Conservation (phyloP, 2,888 invertebrate species). For the Eledona agricola region DNA sequence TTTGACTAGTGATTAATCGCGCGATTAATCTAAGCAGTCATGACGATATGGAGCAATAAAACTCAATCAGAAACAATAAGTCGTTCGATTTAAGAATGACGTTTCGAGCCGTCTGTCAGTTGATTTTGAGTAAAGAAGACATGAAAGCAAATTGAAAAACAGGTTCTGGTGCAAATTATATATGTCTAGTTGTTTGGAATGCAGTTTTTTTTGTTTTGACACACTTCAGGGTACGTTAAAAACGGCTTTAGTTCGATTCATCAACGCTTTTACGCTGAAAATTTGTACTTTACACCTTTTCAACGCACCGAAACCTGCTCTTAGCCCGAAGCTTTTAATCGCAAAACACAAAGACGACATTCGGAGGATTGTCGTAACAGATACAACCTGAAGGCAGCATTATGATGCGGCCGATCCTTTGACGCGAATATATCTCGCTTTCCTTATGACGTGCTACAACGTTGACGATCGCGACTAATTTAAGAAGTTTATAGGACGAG, state of each 20-base stretch:
- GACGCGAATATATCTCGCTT: conserved; percentile 22
- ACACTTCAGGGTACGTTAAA: conserved; percentile 41
- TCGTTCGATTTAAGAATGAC: conserved; percentile 14
- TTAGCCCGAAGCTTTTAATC: conserved; percentile 6
- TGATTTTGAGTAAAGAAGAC: conserved; percentile 55
- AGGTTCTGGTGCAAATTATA: conserved; percentile 56
- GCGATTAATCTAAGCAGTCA: conserved; percentile 20
- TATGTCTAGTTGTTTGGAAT: conserved; percentile 54
- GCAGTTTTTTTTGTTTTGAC: conserved; percentile 52
- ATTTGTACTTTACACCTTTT: conserved; percentile 31
- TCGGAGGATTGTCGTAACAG: conserved; percentile 7
- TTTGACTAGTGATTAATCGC: conserved; percentile 26
- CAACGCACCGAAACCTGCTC: conserved; percentile 19
- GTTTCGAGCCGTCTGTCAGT: conserved; percentile 37
- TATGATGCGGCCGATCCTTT: conserved; percentile 25
- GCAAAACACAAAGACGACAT: conserved; percentile 10
- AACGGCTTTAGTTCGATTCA: conserved; percentile 33
- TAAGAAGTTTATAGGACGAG: conserved; percentile 21
- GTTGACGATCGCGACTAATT: conserved; percentile 29
- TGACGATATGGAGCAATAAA: conserved; percentile 18
- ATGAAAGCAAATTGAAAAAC: conserved; percentile 57
- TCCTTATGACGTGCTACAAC: conserved; percentile 22
- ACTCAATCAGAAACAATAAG: conserved; percentile 14
- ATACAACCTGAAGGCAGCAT: conserved; percentile 19
- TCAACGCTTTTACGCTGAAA: conserved; percentile 30